Conservation (phyloP, 2,888 invertebrate genomes). For the Campaea margaritaria region DNA sequence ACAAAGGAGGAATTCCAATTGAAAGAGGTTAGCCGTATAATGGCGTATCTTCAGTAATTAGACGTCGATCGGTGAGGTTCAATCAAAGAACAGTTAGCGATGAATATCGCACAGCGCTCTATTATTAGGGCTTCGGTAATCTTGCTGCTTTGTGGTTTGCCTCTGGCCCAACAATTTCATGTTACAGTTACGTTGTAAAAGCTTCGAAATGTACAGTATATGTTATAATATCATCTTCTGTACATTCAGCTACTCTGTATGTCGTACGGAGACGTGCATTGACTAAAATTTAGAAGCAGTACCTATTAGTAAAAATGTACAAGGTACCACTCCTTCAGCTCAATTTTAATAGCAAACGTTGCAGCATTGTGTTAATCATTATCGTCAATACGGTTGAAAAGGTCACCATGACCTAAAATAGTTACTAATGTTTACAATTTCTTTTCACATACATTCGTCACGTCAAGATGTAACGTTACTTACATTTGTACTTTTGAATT, state of each 20-base stretch:
- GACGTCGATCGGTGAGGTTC: constrained; percentile 59
- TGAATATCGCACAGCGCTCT: constrained; percentile 69
- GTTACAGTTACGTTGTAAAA: constrained; percentile 67
- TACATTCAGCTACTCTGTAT: not conserved
- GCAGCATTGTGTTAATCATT: constrained; percentile 30
- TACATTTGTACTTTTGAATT: constrained; percentile 26
- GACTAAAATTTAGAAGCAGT: too few species aligned
- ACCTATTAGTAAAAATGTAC: not conserved
- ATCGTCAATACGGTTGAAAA: constrained; percentile 30
- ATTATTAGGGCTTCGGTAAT: constrained; percentile 72
- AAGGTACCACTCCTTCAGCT: not conserved
- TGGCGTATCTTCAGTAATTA: constrained; percentile 65
- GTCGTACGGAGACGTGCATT: too few species aligned
- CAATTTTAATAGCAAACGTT: constrained; percentile 16
- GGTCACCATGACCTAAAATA: constrained; percentile 23
- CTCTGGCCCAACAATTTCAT: constrained; percentile 58
- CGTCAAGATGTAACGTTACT: constrained; percentile 56
- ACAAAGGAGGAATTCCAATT: constrained; percentile 53
- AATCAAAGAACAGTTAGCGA: constrained; percentile 77
- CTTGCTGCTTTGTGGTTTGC: constrained; percentile 47
- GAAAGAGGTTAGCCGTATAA: constrained; percentile 49
- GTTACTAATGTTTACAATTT: constrained; percentile 51
- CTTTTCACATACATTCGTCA: constrained; percentile 52
- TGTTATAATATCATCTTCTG: constrained; percentile 9
- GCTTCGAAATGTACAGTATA: constrained; percentile 39